Evolutionary conservation across 2,113 vertebrate species (phyloP), one percentile per base, ranked within the genome.

Genomic region (Stegastes partitus): DNA sequence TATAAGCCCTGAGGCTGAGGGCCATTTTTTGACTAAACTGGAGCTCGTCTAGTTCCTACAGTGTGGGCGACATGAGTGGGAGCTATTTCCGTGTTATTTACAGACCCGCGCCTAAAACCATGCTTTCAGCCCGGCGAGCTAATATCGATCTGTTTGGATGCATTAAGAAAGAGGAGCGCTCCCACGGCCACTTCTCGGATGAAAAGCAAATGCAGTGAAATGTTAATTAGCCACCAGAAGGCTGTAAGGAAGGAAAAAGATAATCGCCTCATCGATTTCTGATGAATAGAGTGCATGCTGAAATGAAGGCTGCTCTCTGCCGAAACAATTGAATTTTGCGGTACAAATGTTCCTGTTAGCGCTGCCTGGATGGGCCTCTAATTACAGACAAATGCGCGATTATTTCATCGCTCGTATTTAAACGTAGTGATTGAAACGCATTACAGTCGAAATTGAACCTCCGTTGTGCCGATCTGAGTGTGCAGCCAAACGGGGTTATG

Each of bases 81-180:
- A 79, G 63, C 49, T 61, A 59, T 71, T 75, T 78, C 44, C 9
- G 2, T 50, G 63, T 68, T 68, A n/a, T 74, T 68, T 66, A 26
- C 23, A 73, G 74, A 57, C 23, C n/a, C 18, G 19, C 58, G 25
- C 28, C 56, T 44, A 57, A 68, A 53, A 37, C 59, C 4, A 65
- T 50, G 68, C 78, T 89, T 59, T 77, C 70, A 85, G 68, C 75
- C 44, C 47, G 19, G 47, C 7, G 1, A n/a, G 72, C 21, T n/a
- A 11, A 1, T 73, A 88, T 89, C 22, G 87, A 91, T 85, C 72
- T n/a, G 58, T 66, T 64, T 45, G 11, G 74, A 69, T 74, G 71
- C 90, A 88, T 89, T 88, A 82, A 74, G 73, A 47, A 54, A 4
- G 67, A 73, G 26, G 21, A 73, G 81, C 56, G 18, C 44, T 69